Evolutionary conservation across 2,113 vertebrate genomes (phyloP).

Genomic region (Columba livia): DNA sequence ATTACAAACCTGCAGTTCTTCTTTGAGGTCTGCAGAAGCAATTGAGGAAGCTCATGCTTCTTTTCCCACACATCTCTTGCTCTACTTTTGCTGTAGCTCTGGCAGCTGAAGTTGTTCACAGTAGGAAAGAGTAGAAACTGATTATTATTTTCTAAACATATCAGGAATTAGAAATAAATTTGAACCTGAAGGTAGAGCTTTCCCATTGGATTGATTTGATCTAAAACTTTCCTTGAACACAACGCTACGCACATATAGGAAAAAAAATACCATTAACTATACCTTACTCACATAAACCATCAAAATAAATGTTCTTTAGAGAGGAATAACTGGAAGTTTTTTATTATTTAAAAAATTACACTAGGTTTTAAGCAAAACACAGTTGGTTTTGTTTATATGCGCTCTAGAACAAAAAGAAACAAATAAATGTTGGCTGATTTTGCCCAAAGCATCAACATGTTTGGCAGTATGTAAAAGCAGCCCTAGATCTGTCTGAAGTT

Average conservation of each 20-base stretch:
- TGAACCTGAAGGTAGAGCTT: neutral
- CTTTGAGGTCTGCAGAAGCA: slow-evolving; percentile 12
- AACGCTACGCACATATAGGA: neutral
- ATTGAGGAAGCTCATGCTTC: neutral
- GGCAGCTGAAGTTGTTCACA: neutral
- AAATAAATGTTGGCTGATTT: neutral
- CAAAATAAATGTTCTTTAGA: neutral
- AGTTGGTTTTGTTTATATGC: neutral
- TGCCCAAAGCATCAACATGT: neutral
- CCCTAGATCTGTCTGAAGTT: neutral
- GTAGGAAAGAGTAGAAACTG: neutral
- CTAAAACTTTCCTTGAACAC: neutral
- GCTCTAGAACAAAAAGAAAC: neutral
- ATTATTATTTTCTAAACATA: neutral
- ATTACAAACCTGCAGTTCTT: neutral
- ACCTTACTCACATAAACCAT: neutral
- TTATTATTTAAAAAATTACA: neutral
- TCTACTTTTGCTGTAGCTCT: neutral
- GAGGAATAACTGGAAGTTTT: neutral
- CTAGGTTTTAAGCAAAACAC: neutral
- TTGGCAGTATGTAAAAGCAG: neutral
- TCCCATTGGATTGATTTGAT: neutral
- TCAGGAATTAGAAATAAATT: neutral
- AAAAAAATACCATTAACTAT: neutral
- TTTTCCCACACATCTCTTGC: neutral